Percentiles rank a stretch among this genome's conserved stretches.
These are phyloP conservation scores for Hipparchia sbordonii DNA, from an alignment of 2,888 invertebrate species.

Conservation along the genomic window DNA sequence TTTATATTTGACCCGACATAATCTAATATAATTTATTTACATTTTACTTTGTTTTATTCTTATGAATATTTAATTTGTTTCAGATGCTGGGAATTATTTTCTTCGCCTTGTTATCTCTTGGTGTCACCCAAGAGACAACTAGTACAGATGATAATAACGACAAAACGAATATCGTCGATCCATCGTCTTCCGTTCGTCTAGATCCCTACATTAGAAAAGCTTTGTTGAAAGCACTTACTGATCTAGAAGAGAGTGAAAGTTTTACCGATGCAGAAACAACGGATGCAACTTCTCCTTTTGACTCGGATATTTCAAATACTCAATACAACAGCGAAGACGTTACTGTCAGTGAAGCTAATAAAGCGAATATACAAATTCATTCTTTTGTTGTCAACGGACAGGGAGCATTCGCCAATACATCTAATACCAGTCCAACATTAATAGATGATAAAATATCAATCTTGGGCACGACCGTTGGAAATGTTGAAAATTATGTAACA, in stretches of 20 bases:
- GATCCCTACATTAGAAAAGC: slow-evolving; percentile 90
- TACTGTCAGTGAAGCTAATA: slow-evolving; percentile 44
- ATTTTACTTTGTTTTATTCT: background rate
- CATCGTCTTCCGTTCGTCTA: slow-evolving; percentile 83
- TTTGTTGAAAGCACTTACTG: slow-evolving; percentile 88
- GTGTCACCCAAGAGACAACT: slow-evolving; percentile 59
- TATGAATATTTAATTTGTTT: slow-evolving; percentile 45
- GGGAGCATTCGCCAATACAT: slow-evolving; percentile 65
- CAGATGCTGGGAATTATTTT: slow-evolving; percentile 65
- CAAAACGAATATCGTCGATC: slow-evolving; percentile 69
- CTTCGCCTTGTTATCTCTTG: slow-evolving; percentile 54
- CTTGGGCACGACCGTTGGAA: slow-evolving; percentile 71
- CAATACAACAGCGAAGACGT: slow-evolving; percentile 18
- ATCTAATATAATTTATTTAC: background rate
- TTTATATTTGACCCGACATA: background rate
- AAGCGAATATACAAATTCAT: slow-evolving; percentile 75
- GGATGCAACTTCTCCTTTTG: slow-evolving; percentile 54
- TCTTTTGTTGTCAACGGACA: slow-evolving; percentile 81
- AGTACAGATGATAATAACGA: slow-evolving; percentile 58
- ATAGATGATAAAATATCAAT: slow-evolving; percentile 72
- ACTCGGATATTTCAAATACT: slow-evolving; percentile 52
- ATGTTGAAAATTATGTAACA: slow-evolving; percentile 74
- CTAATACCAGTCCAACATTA: slow-evolving; percentile 59
- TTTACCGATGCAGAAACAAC: slow-evolving; percentile 70
- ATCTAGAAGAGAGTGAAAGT: slow-evolving; percentile 85